These are phyloP conservation scores for Halcyon malimbica DNA, from an alignment of 2,113 vertebrate genomes.

Conservation along the genomic window DNA sequence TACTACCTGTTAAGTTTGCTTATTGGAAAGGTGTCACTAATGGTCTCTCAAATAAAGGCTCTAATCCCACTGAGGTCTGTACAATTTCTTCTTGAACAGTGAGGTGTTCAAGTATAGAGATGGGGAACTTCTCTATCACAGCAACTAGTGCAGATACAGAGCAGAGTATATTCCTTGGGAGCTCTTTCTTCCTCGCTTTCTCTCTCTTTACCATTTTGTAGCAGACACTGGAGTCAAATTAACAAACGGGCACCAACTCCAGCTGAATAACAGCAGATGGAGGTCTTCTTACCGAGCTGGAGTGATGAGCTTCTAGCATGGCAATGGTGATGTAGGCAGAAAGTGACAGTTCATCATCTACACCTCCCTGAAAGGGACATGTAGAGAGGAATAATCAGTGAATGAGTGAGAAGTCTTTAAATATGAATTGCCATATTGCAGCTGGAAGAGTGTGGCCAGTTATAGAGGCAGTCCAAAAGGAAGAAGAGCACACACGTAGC, in stretches of 20 bases:
- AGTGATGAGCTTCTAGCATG: conserved; percentile 61
- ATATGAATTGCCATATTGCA: not conserved
- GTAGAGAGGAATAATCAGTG: not conserved
- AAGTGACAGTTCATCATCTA: conserved; percentile 27
- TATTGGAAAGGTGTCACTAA: not conserved
- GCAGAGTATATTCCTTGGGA: not conserved
- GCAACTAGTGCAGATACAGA: not conserved
- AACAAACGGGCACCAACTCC: not conserved
- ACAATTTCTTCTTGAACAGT: not conserved
- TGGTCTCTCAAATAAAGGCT: not conserved
- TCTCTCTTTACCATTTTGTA: not conserved
- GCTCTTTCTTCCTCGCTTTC: not conserved
- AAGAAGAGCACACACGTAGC: not conserved
- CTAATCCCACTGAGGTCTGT: not conserved
- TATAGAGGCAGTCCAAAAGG: not conserved
- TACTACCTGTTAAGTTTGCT: not conserved
- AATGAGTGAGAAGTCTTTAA: not conserved
- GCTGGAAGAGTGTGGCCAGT: not conserved
- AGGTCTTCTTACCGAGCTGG: conserved; percentile 17
- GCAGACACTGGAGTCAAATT: not conserved
- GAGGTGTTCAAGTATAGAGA: not conserved
- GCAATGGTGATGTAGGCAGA: conserved; percentile 60
- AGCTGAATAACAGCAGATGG: not conserved
- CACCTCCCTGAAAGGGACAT: conserved; percentile 50
- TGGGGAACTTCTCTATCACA: not conserved